Base-by-base conservation (phyloP, 1,140 invertebrate genomes). In the Lepidotrigona ventralis region DNA sequence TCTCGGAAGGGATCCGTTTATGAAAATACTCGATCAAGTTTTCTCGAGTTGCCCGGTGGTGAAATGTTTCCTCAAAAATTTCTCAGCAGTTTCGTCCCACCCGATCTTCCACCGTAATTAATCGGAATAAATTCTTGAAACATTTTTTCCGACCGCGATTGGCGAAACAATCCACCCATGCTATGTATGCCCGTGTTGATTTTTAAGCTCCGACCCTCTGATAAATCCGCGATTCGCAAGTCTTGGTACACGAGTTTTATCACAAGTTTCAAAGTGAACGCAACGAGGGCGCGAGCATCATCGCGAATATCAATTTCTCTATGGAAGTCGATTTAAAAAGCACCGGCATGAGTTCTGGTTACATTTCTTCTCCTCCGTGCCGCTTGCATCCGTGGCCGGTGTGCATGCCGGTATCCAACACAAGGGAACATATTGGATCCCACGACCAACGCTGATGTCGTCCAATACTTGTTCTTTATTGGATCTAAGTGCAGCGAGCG, bases 391-490 rank as follows among this genome's bases (percentile, higher is more conserved):
- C 86, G 86, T 77, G 75, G 79, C 56, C 86, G 77, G 26, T 88
- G 4, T n/a, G 66, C 80, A 88, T 70, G 69, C 83, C n/a, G 70
- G 79, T 81, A 86, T 88, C 84, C 74, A 88, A 88, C 85, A 86
- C 82, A 81, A 56, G 86, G 53, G 84, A 86, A 86, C 84, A 84
- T 88, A 86, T 88, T 88, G 86, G 77, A 88, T 88, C 77, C 39
- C 73, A 70, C 73, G 86, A 46, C 79, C 81, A 58, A 46, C 68
- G 64, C 70, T 72, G 84, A 86, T 83, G 86, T 88, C 80, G 86
- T 88, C 86, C 86, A 86, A 88, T 88, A 85, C 76, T 69, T 88
- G 84, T 78, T 88, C 87, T 88, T 88, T 88, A 88, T 88, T 88
- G 87, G 80, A 88, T 88, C 77, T 88, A 88, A 88, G 84, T 86